Base-by-base conservation (phyloP, 2,113 vertebrate species). In the Fregetta grallaria region DNA sequence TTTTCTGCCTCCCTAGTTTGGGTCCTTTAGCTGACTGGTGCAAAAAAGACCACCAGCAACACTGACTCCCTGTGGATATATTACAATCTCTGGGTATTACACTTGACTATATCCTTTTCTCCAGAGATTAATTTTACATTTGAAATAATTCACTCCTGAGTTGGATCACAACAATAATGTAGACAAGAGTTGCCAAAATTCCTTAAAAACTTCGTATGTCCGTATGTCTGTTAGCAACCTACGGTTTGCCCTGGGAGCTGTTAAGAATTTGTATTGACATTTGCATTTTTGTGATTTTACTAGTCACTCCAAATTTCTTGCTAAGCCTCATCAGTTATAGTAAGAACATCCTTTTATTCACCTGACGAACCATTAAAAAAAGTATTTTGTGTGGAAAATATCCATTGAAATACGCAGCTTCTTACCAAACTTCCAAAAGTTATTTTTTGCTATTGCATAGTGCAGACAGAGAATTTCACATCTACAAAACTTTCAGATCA, bases 1-100 rank as follows among this genome's bases (percentile, higher is more conserved):
- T 94, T 95, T 93, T 90, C 94, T 96, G 63, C 56, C 86, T 94
- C 61, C 50, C 61, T 86, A 94, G 86, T 93, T 93, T 95, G 95
- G 94, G 59, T 83, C 95, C 95, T 94, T 97, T 95, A 95, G 76
- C 67, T 56, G 93, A 47, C 15, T 92, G 88, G 94, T 74, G 59
- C 77, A 94, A 75, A 83, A 84, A 96, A 70, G 92, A 86, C 21
- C 78, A 68, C 86, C 32, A 2, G 87, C 77, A 94, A 93, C 90
- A 94, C 85, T 82, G 92, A 90, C 88, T 97, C 91, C 89, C 91
- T 94, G 90, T 91, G 80, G 93, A 95, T 95, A 50, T 76, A 76
- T 89, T 55, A 88, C 65, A 73, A 8, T 63, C 44, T 56, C 63
- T 89, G 72, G 67, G 71, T 91, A 61, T 70, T 63, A 81, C 49